Evolutionary conservation across 2,797 vertebrate species (phyloP), one percentile per base, ranked within the genome.

Genomic region (Fringilla coelebs): DNA sequence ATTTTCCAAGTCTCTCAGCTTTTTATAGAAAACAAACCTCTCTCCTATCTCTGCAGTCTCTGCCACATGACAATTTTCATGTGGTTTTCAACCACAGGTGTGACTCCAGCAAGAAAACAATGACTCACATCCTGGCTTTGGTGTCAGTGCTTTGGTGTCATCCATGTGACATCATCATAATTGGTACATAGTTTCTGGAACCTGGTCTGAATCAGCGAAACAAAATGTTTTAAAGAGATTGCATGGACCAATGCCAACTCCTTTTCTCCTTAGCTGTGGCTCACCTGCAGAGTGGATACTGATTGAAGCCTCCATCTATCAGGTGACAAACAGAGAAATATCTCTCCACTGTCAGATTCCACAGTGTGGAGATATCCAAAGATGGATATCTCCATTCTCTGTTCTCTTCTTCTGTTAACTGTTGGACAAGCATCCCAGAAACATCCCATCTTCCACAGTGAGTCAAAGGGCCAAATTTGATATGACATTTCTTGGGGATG

Each of bases 41-140:
- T 82, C 32, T 16, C 11, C 51, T 68, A 3, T n/a, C 89, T 75
- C 11, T 58, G 22, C 63, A 57, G 28, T 58, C 58, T n/a, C 85
- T 90, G 73, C 45, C 5, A 28, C 60, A 4, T 71, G 58, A 62
- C n/a, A 62, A 7, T 5, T 40, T 67, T 62, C 8, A 6, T 4
- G 3, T 74, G 58, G 22, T 28, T 77, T 93, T 75, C 62, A 88
- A 46, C 38, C 26, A 7, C 10, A 54, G 67, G 57, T 60, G 38
- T 83, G 81, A 83, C 74, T 65, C 49, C 75, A 63, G 41, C 54
- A 91, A 92, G 62, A 90, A 95, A 95, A 73, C 41, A 68, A 19
- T 76, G 45, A 94, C 54, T 93, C 63, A 52, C 18, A 32, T 22
- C 43, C 24, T 55, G 81, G 28, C 38, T 77, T 84, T 72, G 24